Evolutionary conservation across 1,140 invertebrate species (phyloP).

Genomic region (Mizuhopecten yessoensis): DNA sequence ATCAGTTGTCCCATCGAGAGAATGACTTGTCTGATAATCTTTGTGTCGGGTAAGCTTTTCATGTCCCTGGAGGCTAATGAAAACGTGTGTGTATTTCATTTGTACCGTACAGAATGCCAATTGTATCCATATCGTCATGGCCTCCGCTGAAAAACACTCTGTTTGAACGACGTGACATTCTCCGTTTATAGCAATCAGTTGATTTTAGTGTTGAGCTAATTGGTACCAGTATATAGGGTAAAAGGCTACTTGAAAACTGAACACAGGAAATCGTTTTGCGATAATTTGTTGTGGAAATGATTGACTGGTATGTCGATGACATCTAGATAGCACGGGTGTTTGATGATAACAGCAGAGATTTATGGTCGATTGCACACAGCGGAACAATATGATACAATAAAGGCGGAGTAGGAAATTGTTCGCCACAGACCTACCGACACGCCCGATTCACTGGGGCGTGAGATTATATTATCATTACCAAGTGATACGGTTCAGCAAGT

Average conservation of each 20-base stretch:
- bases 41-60: background rate
- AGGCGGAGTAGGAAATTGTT: background rate
- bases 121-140: background rate
- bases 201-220: background rate
- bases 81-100: background rate
- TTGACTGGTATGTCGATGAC: slow-evolving; percentile 19
- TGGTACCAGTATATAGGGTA: background rate
- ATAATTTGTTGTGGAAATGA: slow-evolving; percentile 2
- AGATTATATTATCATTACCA: background rate
- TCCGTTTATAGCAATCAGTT: background rate
- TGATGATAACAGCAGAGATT: slow-evolving; percentile 5
- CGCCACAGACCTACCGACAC: background rate
- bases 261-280: slow-evolving; percentile 30
- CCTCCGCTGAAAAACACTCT: background rate
- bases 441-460: background rate
- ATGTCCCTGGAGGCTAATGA: background rate
- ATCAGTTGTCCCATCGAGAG: background rate
- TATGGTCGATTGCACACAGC: background rate
- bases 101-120: background rate
- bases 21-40: background rate
- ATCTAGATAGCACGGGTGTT: slow-evolving; percentile 32
- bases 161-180: background rate
- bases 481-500: background rate
- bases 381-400: background rate
- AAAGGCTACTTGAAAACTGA: background rate